Evolutionary conservation across 1,140 invertebrate genomes (phyloP), one percentile per base, ranked within the genome.

Genomic region (Papilio glaucus): DNA sequence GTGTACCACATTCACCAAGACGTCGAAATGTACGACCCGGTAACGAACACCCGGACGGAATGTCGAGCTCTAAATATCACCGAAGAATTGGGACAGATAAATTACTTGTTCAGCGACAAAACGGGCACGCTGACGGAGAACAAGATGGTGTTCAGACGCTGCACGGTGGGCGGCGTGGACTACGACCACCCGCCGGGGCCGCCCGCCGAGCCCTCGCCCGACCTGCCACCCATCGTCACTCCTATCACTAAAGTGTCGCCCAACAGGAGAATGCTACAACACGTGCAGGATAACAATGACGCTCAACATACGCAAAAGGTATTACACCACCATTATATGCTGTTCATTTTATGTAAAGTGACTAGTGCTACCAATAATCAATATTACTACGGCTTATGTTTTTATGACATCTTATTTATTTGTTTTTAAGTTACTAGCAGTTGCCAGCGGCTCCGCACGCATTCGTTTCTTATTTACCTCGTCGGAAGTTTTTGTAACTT

Each of bases 41-140:
- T 96, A 53, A 97, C 96, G 6, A 96, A 98, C 85, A 98, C 97
- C 79, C 94, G 96, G 74, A 96, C 97, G n/a, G 98, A 99, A 91
- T 99, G 98, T 88, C 94, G 98, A 71, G 98, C 98, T 38, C 94
- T 99, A 75, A 99, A 99, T 87, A 99, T 99, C 62, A 98, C 98
- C 0, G 98, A 99, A 90, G 98, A 99, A 90, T 94, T 99, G 60
- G 99, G 98, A 4, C 98, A 99, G 94, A 96, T 99, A 29, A 97
- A 98, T 84, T 99, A 99, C 86, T 95, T 99, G 60, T 99, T 99
- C 93, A 99, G 97, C 9, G 99, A 99, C 88, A 99, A 99, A 91
- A 99, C 98, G 1, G 98, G 99, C 6, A 99, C 98, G 2, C 93
- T 99, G 15, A 99, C 99, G 8, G 98, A 99, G 90, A 99, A 99